Conservation (phyloP, 2,113 vertebrate genomes). For the Ageneiosus marmoratus region DNA sequence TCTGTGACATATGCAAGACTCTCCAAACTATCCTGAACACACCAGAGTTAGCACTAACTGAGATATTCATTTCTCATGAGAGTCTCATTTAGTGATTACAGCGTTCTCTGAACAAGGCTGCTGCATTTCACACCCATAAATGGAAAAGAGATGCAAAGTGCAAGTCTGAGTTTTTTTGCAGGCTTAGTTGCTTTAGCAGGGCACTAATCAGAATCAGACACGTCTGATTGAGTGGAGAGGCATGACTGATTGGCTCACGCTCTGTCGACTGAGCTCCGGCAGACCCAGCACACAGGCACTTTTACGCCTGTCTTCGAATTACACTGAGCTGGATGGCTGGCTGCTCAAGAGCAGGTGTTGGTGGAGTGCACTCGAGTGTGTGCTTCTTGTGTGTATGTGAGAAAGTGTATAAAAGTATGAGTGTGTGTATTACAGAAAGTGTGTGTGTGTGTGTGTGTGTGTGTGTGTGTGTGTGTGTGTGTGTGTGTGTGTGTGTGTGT, state of each 20-base stretch:
- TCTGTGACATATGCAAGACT: not conserved
- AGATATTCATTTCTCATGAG: conserved; percentile 34
- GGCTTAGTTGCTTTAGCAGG: conserved; percentile 51
- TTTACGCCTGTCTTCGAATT: conserved; percentile 57
- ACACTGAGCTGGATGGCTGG: conserved; percentile 44
- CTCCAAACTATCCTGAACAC: not conserved
- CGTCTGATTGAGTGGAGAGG: conserved; percentile 58
- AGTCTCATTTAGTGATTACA: conserved; percentile 30
- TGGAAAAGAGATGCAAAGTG: conserved; percentile 50
- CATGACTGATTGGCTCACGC: conserved; percentile 58
- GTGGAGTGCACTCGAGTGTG: conserved; percentile 44
- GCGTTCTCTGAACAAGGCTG: conserved; percentile 32
- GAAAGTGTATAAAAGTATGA: not conserved
- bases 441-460: not conserved
- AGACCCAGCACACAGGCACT: conserved; percentile 44
- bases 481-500: not conserved
- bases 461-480: conserved; percentile 3
- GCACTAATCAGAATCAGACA: conserved; percentile 57
- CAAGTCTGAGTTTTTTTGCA: conserved; percentile 35
- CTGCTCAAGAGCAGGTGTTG: conserved; percentile 50
- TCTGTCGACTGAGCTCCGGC: conserved; percentile 47
- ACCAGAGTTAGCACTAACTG: not conserved
- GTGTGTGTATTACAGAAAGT: conserved; percentile 17
- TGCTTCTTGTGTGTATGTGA: not conserved
- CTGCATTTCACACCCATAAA: conserved; percentile 51